Base-by-base conservation (phyloP, 2,113 vertebrate species). In the Pelmatolapia mariae region DNA sequence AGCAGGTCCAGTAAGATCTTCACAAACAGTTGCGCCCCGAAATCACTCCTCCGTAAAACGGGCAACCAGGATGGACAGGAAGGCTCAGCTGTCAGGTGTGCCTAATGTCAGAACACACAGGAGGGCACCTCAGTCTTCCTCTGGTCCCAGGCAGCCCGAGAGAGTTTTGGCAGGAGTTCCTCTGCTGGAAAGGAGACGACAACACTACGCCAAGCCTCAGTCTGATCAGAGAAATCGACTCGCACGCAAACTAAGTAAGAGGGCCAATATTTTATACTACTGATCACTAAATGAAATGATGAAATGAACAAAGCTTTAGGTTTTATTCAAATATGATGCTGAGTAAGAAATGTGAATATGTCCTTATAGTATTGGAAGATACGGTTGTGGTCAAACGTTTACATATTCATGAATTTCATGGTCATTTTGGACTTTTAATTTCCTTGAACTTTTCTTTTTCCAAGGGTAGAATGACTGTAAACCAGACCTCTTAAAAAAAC, bases 181-280 rank as follows among this genome's bases (percentile, higher is more conserved):
- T 45, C 94, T 93, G 73, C 96, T 96, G 90, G 97, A 96, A 63
- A 96, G 95, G 3, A 97, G 97, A 91, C 87, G 61, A 7, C 91
- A 92, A 36, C 93, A 97, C 73, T 96, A 97, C 31, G 94, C 96
- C 79, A 97, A 97, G 0, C 92, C 97, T 91, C 97, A 95, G 0
- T 97, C 97, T 43, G 97, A 98, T 86, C 97, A 97, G 91, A 97
- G 97, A 90, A 97, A 96, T 38, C 96, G 97, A 24, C 96, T 97
- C 82, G 91, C 93, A 4, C 95, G 94, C 33, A 98, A 98, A 94
- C 95, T 98, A 12, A 98, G 99, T 99, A 95, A 96, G 96, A 89
- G 10, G 36, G 89, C 53, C 16, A 33, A 54, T 29, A 88, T 81
- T 40, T 78, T 43, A 19, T 81, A 56, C 22, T 71, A 3, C 50